These are phyloP conservation scores for Nicator chloris DNA, from an alignment of 2,113 vertebrate genomes.

Conservation along the genomic window DNA sequence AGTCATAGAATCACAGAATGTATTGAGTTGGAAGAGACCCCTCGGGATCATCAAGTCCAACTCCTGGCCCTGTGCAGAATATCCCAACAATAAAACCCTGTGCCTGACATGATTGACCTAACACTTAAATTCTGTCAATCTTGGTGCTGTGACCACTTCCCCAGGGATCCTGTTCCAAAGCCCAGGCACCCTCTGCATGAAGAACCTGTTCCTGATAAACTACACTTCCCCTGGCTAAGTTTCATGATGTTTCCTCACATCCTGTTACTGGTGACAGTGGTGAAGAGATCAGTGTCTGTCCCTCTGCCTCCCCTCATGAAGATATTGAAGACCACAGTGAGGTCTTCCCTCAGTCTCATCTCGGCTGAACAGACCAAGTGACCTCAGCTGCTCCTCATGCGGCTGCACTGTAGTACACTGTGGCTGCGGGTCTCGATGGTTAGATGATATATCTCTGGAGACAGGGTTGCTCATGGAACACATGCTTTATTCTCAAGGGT, in stretches of 20 bases:
- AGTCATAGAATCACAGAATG: neutral
- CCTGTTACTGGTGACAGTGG: neutral
- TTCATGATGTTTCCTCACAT: accelerated
- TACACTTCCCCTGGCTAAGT: neutral
- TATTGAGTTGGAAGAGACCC: neutral
- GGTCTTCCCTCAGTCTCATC: neutral
- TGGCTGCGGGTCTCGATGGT: too few species aligned
- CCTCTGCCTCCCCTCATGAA: neutral
- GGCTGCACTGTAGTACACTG: too few species aligned
- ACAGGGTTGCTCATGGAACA: too few species aligned
- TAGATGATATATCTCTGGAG: too few species aligned
- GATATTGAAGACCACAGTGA: neutral
- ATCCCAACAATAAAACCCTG: too few species aligned
- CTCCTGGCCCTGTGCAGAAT: neutral
- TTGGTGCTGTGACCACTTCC: neutral
- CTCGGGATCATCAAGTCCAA: neutral
- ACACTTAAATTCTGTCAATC: neutral
- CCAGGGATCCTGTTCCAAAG: neutral
- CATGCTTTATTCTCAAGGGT: too few species aligned
- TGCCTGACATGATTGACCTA: neutral
- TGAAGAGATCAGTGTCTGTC: neutral
- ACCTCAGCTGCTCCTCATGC: neutral
- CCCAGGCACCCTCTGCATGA: accelerated
- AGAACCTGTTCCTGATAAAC: neutral
- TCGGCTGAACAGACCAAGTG: neutral